Evolutionary conservation across 1,140 invertebrate genomes (phyloP), one percentile per base, ranked within the genome.

Genomic region (Eumaeus atala): DNA sequence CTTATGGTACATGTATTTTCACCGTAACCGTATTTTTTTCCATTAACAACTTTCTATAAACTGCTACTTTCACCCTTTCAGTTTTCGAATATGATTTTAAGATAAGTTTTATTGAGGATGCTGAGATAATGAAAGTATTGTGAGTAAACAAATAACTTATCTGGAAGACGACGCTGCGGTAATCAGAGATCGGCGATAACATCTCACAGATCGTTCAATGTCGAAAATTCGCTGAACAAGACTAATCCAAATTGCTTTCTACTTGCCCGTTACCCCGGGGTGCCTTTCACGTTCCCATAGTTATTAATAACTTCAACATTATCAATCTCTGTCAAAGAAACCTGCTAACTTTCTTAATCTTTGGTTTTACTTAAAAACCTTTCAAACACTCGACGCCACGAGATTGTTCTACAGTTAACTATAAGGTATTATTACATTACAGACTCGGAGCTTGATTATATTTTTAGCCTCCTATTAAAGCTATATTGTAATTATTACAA

Each of bases 341-440:
- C 64, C 51, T 42, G 64, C 67, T 75, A 75, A 75, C 72, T 72
- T 72, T 59, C 57, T 67, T 56, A 56, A 51, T 59, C 57, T 65
- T 71, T 62, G 56, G 74, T 72, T 68, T 64, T 58, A 62, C 59
- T 72, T 68, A 34, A 21, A 48, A 66, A 62, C 59, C 58, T 68
- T 54, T 54, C 37, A 54, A 62, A 62, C 47, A 54, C 16, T 44
- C 9, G 14, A 12, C 40, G 14, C 16, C 9, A 16, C 40, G 16
- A 14, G 48, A 52, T 62, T 14, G 14, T 9, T 14, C 12, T 1
- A 16, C 6, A 16, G 40, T 44, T 44, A 60, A 56, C 53, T 59
- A 54, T 61, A 51, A 55, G 58, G 62, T 64, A 64, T 65, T 58
- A 3, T 3, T 28, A 28, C 2, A 6, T 2, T 28, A 28, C 2